phyloP scores from a whole-genome alignment of 1,140 invertebrate species.

The Orius insidiosus region DNA sequence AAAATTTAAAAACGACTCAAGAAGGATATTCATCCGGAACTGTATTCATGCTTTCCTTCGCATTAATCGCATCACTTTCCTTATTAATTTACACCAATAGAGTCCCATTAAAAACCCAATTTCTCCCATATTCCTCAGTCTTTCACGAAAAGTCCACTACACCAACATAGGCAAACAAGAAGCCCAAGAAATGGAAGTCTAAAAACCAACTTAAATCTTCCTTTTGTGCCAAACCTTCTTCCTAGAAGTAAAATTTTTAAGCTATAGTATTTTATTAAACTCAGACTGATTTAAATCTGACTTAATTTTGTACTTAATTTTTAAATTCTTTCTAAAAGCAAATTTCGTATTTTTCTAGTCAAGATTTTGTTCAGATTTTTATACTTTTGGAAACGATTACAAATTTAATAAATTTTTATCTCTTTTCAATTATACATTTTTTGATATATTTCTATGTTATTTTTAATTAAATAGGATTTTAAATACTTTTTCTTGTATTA shows the following conservation, averaged over 20 bases:
- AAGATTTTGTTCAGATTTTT: no score
- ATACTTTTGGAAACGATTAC: no score
- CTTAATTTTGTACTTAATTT: no score
- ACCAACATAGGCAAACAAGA: slow-evolving; percentile 43
- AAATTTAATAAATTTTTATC: no score
- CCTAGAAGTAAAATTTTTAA: neutral
- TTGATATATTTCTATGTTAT: no score
- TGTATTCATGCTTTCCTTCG: slow-evolving; percentile 35
- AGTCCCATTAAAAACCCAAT: slow-evolving; percentile 34
- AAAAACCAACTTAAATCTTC: slow-evolving; percentile 10
- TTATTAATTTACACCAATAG: slow-evolving; percentile 41
- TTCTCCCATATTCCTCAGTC: slow-evolving; percentile 43
- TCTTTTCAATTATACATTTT: no score
- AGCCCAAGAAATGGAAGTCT: slow-evolving; percentile 28
- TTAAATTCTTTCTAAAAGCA: no score
- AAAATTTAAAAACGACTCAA: slow-evolving; percentile 2
- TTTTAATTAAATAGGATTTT: no score
- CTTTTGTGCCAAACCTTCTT: neutral
- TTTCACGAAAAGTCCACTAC: slow-evolving; percentile 53
- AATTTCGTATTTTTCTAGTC: no score
- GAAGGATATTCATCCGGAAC: slow-evolving; percentile 18
- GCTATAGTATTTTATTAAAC: no score
- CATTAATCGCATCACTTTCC: slow-evolving; percentile 33
- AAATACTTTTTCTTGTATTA: no score
- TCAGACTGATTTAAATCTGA: no score